Evolutionary conservation across 2,797 vertebrate species (phyloP), one percentile per base, ranked within the genome.

Genomic region (Lacerta agilis): DNA sequence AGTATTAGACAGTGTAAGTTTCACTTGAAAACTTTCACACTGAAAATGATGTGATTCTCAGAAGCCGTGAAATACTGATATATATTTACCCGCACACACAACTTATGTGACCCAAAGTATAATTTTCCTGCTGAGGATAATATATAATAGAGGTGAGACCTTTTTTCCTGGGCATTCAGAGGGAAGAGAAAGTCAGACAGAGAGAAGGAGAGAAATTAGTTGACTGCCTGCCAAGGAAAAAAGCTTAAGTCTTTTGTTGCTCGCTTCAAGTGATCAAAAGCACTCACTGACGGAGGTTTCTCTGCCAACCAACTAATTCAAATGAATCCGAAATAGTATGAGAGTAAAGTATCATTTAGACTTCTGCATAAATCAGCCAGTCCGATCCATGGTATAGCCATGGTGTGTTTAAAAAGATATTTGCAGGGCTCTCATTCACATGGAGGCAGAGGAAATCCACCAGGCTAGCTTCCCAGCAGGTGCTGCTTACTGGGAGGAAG

Each of bases 221-320:
- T 87, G 61, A 55, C 71, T 85, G n/a, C 2, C 69, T 61, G 38
- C 79, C 72, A 67, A 69, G 41, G 41, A 29, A 82, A 61, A 61
- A 55, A 8, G 61, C 61, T 87, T 83, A 88, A 79, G 66, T 64
- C 11, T 79, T 71, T 82, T 67, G 72, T 55, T 23, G 41, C 77
- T 73, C 11, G 76, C 66, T 64, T 79, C 41, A 58, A 38, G 76
- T 64, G 66, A 79, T 72, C 77, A 43, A 83, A 79, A 83, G 11
- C 36, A 33, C 72, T 79, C 45, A 4, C 36, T 64, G 76, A 73
- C 23, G 36, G 23, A 43, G 25, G 9, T 88, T 88, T 79, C 67
- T 81, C 69, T 79, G 76, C 43, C 66, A 64, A 45, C 36, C 38
- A 5, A 76, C 66, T 72, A 79, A 36, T 72, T 84, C 75, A 80